phyloP scores from a whole-genome alignment of 2,113 vertebrate species.

The Eulacestoma nigropectus region DNA sequence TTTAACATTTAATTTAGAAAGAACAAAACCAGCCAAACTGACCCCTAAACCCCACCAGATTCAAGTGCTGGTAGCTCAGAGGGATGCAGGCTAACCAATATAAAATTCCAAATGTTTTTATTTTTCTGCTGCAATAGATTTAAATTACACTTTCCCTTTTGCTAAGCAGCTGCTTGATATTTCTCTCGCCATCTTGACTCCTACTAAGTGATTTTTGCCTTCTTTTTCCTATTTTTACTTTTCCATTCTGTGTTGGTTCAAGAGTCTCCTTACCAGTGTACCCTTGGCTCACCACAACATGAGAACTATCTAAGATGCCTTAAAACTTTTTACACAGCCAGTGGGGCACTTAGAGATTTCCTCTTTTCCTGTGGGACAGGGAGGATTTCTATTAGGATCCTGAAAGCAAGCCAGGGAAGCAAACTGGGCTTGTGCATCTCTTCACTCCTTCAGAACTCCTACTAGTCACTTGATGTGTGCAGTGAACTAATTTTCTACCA shows the following conservation, averaged over 20 bases:
- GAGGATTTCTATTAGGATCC: not conserved
- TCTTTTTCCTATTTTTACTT: not conserved
- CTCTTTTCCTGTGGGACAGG: not conserved
- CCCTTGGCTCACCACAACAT: not conserved
- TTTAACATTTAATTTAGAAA: not conserved
- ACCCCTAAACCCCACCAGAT: not conserved
- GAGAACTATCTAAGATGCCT: not conserved
- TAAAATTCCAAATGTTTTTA: not conserved
- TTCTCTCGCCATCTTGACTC: not conserved
- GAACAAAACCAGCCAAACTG: not conserved
- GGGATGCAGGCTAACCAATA: not conserved
- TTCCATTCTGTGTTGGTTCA: not conserved
- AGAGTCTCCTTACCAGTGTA: not conserved
- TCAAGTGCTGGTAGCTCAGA: not conserved
- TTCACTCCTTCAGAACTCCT: not conserved
- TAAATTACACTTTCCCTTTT: not conserved
- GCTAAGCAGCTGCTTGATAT: not conserved
- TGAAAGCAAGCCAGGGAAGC: not conserved
- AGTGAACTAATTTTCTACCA: not conserved
- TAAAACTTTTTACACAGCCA: not conserved
- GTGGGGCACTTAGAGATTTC: accelerated
- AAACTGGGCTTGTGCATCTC: not conserved
- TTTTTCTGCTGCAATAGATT: not conserved
- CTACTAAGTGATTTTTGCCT: not conserved
- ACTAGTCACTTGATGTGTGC: not conserved